Base-by-base conservation (phyloP, 2,797 vertebrate species). In the Xyrichtys novacula region DNA sequence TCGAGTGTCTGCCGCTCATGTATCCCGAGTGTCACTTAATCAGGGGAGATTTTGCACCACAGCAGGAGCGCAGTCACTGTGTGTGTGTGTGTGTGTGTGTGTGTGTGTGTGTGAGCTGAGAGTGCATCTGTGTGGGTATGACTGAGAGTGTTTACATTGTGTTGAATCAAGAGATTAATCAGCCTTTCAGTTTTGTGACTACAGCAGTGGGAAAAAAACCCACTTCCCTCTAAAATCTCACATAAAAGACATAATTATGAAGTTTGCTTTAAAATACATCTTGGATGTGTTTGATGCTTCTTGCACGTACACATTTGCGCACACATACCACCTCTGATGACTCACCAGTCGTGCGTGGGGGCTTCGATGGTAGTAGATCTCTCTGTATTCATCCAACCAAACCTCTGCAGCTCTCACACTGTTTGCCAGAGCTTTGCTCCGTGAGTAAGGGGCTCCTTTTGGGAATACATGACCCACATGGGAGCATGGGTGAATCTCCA, bases 381-480 rank as follows among this genome's bases (percentile, higher is more conserved):
- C 92, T 75, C 98, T 99, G 88, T 95, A 99, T 2, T 91, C 90
- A 56, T 99, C 98, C 96, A 99, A 96, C 98, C 98, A 99, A 9
- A 99, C 98, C 85, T 99, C 98, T 0, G 97, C 97, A 0, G 97
- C 97, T 44, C 98, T 95, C 6, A 98, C 97, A 0, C 96, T 97
- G 89, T 99, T 99, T 85, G 97, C 96, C 39, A 99, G 94, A 60
- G 98, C 98, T 69, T 97, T 98, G 11, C 94, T 96, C 31, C 98
- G 93, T 4, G 97, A 95, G 19, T 99, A 99, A 0, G 98, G 98
- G 0, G 98, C 97, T 50, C 95, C 95, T 81, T 98, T 99, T 1
- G 98, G 98, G 83, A 99, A 99, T n/a, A 99, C 95, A 0, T 99
- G 98, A 17, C 98, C 98, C 75, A 99, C 98, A 0, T 99, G 98